Evolutionary conservation across 2,113 vertebrate genomes (phyloP).

Genomic region (Brachypodius melanocephalos): DNA sequence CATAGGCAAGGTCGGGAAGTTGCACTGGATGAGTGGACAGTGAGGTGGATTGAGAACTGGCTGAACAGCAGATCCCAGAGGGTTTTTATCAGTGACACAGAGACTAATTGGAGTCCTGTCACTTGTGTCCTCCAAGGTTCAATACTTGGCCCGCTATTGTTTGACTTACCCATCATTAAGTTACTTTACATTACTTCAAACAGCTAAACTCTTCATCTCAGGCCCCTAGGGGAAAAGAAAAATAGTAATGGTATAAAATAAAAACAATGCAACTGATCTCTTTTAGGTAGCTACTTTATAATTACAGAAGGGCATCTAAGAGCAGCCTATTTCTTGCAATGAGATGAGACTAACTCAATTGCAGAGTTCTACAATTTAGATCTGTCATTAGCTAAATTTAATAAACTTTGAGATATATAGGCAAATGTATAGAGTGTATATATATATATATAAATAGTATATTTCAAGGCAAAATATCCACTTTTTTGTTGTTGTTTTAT

Average conservation of each 20-base stretch:
- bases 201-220: background rate
- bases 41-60: background rate
- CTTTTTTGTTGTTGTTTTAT: background rate
- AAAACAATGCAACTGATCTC: background rate
- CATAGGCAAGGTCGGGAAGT: background rate
- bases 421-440: background rate
- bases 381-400: background rate
- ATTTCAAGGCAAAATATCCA: background rate
- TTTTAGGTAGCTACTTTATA: background rate
- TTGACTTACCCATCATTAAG: background rate
- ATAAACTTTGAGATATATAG: background rate
- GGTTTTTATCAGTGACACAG: fast-evolving
- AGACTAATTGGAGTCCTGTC: too few relatives aligned
- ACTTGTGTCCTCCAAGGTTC: background rate
- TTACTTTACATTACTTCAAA: background rate
- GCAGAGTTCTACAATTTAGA: background rate
- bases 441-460: background rate
- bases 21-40: background rate
- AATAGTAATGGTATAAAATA: background rate
- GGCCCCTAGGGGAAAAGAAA: too few relatives aligned
- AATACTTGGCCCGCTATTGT: too few relatives aligned
- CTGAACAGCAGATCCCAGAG: background rate
- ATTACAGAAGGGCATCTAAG: background rate
- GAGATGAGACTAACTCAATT: background rate
- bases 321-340: background rate